Evolutionary conservation across 1,140 invertebrate genomes (phyloP).

Genomic region (Halictus rubicundus): DNA sequence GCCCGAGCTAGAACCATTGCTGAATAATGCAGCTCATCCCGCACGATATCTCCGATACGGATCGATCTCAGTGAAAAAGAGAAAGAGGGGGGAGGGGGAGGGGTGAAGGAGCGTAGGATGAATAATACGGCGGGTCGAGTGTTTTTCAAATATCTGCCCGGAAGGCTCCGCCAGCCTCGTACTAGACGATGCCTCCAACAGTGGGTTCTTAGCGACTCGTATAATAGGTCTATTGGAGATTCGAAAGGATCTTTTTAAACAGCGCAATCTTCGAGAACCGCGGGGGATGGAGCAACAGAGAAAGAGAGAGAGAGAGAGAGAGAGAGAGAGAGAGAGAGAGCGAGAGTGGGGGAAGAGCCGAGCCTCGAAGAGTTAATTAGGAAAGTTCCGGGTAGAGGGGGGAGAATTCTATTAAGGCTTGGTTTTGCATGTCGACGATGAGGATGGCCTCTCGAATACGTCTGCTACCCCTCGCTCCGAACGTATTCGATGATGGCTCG

Average conservation of each 20-base stretch:
- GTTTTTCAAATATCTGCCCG: slow-evolving; percentile 19
- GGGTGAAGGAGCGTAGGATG: not conserved
- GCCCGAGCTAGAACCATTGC: no score
- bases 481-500: not conserved
- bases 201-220: slow-evolving; percentile 2
- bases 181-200: not conserved
- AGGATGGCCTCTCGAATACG: not conserved
- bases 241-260: slow-evolving; percentile 24
- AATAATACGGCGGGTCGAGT: slow-evolving; percentile 23
- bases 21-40: no score
- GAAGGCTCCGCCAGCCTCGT: no score
- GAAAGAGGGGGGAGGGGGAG: no score
- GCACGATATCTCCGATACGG: no score
- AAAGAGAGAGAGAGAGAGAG: no score
- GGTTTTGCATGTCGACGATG: slow-evolving; percentile 10
- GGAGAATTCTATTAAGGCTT: slow-evolving; percentile 30
- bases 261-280: not conserved
- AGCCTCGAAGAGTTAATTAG: slow-evolving; percentile 41
- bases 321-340: no score
- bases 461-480: not conserved
- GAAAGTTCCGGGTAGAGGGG: slow-evolving; percentile 11
- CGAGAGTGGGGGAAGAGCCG: not conserved
- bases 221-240: slow-evolving; percentile 10
- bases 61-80: slow-evolving; percentile 7
- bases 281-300: no score